phyloP scores from a whole-genome alignment of 2,113 vertebrate genomes.

The Psilopsiagon aurifrons region DNA sequence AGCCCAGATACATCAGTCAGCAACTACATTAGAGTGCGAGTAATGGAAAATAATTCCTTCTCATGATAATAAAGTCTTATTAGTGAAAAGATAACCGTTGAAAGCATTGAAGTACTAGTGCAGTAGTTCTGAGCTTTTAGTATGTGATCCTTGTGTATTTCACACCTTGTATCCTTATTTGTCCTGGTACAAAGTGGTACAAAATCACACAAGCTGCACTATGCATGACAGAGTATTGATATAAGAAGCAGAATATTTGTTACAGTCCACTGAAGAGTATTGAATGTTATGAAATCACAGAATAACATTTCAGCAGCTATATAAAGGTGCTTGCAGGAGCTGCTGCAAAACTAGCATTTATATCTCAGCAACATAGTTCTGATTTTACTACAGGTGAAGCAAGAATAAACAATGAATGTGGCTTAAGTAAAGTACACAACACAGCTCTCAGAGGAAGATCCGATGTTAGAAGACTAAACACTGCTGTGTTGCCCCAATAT shows the following conservation, averaged over 20 bases:
- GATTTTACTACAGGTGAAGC: constrained; percentile 2
- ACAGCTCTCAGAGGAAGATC: neutral
- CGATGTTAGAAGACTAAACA: neutral
- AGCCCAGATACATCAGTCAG: neutral
- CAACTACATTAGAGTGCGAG: neutral
- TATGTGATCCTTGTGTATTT: neutral
- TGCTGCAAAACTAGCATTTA: constrained; percentile 10
- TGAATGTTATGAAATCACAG: neutral
- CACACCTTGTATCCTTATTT: neutral
- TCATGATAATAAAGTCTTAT: neutral
- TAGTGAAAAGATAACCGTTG: constrained; percentile 7
- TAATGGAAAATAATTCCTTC: constrained; percentile 43
- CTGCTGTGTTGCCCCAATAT: neutral
- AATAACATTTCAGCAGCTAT: neutral
- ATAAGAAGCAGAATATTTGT: neutral
- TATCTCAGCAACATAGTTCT: neutral
- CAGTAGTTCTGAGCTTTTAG: neutral
- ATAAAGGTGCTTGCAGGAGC: neutral
- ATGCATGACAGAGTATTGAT: neutral
- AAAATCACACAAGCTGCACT: neutral
- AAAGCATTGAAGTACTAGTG: neutral
- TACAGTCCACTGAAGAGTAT: neutral
- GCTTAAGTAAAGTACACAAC: neutral
- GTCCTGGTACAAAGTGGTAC: neutral
- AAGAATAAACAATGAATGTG: neutral